Evolutionary conservation across 2,888 invertebrate genomes (phyloP).

Genomic region (Seladonia tumulorum): DNA sequence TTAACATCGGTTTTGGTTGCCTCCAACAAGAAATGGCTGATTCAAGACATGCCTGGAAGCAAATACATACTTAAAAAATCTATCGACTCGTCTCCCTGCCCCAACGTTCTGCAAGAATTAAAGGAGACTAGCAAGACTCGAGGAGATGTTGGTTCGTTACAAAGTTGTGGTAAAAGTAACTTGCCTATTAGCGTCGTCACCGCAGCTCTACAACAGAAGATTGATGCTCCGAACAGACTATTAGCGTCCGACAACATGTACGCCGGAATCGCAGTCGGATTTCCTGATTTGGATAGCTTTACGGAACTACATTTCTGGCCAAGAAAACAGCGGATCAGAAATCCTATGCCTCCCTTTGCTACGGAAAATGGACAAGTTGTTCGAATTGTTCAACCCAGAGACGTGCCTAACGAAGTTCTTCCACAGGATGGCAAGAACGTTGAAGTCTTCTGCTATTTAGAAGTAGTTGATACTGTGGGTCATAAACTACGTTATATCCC

Average conservation of each 20-base stretch:
- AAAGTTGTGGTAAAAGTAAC: conserved; percentile 59
- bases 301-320: conserved; percentile 83
- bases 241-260: conserved; percentile 82
- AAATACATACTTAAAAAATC: conserved; percentile 76
- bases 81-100: conserved; percentile 73
- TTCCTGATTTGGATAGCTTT: conserved; percentile 84
- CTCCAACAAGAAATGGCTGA: conserved; percentile 80
- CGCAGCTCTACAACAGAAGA: conserved; percentile 81
- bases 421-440: conserved; percentile 59
- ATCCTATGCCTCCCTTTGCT: conserved; percentile 71
- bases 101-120: conserved; percentile 78
- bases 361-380: conserved; percentile 77
- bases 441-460: conserved; percentile 83
- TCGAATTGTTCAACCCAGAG: conserved; percentile 72
- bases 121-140: conserved; percentile 59
- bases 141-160: conserved; percentile 66
- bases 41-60: conserved; percentile 77
- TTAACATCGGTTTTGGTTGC: conserved; percentile 78
- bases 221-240: conserved; percentile 84
- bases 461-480: conserved; percentile 85
- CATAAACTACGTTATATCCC: conserved; percentile 85
- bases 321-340: conserved; percentile 67
- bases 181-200: conserved; percentile 76
- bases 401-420: conserved; percentile 72
- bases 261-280: conserved; percentile 84